Evolutionary conservation across 2,888 invertebrate species (phyloP).

Genomic region (Habroteleia sp.): DNA sequence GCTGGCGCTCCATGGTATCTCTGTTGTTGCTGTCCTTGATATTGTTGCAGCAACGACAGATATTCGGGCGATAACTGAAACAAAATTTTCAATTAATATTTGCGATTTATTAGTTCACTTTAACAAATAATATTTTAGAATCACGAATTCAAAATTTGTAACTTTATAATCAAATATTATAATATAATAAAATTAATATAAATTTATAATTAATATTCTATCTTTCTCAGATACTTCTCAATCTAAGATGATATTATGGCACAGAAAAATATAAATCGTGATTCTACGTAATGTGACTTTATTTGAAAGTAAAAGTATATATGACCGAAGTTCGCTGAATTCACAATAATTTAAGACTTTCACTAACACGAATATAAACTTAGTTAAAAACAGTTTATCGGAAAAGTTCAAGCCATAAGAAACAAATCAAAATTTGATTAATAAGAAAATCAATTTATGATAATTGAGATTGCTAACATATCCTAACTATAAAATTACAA

Average conservation of each 20-base stretch:
- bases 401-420: conserved; percentile 33
- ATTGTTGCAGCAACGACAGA: conserved; percentile 73
- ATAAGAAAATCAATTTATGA: conserved; percentile 44
- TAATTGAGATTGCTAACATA: conserved; percentile 21
- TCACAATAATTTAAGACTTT: conserved; percentile 53
- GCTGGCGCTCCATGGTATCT: conserved; percentile 42
- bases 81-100: conserved; percentile 1
- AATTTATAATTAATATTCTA: too few species aligned
- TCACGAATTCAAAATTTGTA: too few species aligned
- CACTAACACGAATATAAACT: conserved; percentile 50
- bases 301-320: conserved; percentile 57
- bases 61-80: conserved; percentile 78
- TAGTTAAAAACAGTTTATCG: conserved; percentile 29
- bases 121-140: too few species aligned
- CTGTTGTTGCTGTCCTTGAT: conserved; percentile 65
- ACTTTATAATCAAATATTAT: too few species aligned
- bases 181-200: too few species aligned
- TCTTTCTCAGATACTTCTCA: conserved; percentile 5
- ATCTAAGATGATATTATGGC: conserved; percentile 32
- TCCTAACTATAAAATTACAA: conserved; percentile 30
- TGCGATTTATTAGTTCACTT: too few species aligned
- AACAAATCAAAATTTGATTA: conserved; percentile 40
- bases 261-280: conserved; percentile 45
- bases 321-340: conserved; percentile 30
- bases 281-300: conserved; percentile 47